Percentiles rank a stretch among this genome's conserved stretches.
These are phyloP conservation scores for Drosophila pallidifrons DNA, from an alignment of 1,140 invertebrate species.

Conservation along the genomic window DNA sequence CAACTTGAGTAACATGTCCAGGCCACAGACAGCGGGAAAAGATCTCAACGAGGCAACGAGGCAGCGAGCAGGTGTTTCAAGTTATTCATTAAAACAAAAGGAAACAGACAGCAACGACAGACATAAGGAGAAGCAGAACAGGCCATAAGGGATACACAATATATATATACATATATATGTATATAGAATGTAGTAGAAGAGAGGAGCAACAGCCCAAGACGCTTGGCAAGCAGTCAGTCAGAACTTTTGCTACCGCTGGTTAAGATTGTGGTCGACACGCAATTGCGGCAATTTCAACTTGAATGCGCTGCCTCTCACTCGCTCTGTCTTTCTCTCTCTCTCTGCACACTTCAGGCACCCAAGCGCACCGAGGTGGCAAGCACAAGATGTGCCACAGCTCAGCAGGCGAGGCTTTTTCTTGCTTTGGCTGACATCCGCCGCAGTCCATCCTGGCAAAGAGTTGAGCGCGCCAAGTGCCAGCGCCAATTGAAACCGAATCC, in stretches of 20 bases:
- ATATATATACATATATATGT: too few species aligned
- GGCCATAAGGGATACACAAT: background rate
- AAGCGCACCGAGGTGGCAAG: slow-evolving; percentile 26
- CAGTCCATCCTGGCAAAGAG: slow-evolving; percentile 72
- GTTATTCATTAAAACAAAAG: slow-evolving; percentile 81
- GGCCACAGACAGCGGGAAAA: slow-evolving; percentile 35
- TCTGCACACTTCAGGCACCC: slow-evolving; percentile 38
- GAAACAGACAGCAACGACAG: slow-evolving; percentile 43
- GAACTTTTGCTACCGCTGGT: slow-evolving; percentile 62
- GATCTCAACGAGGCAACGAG: slow-evolving; percentile 59
- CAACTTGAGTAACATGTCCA: slow-evolving; percentile 64
- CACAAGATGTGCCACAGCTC: slow-evolving; percentile 30
- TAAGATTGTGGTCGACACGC: slow-evolving; percentile 81
- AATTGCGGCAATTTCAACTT: slow-evolving; percentile 80
- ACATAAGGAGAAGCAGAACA: background rate
- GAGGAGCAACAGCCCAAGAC: slow-evolving; percentile 43
- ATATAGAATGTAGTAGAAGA: too few species aligned
- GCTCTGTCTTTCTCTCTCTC: slow-evolving; percentile 21
- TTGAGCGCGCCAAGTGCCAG: slow-evolving; percentile 63
- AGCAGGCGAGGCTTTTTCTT: background rate
- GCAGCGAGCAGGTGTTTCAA: slow-evolving; percentile 74
- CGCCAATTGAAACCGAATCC: slow-evolving; percentile 72
- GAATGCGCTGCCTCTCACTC: slow-evolving; percentile 41
- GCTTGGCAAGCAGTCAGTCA: slow-evolving; percentile 38
- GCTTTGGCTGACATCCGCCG: slow-evolving; percentile 64